A percentile compares a stretch with the other conserved stretches of the same genome.
phyloP scores from a whole-genome alignment of 2,113 vertebrate species.

The Plecturocebus donacophilus region DNA sequence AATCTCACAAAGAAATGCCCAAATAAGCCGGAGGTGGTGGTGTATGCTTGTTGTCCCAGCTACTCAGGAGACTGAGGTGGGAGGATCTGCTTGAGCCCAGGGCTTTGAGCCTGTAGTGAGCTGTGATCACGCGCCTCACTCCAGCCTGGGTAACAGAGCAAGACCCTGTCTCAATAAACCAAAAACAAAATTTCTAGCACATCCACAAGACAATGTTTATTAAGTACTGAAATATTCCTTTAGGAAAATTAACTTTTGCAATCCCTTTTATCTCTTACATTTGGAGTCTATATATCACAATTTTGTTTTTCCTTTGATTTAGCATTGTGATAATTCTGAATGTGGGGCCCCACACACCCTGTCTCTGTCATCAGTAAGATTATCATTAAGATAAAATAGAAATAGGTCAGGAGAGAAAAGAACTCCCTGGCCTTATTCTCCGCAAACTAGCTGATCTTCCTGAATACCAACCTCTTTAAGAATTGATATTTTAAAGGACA shows the following conservation, averaged over 20 bases:
- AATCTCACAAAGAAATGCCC: too few species aligned
- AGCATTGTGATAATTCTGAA: conserved; percentile 17
- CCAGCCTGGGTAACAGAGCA: too few species aligned
- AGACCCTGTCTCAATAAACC: too few species aligned
- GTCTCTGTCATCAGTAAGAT: conserved; percentile 29
- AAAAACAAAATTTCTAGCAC: not conserved
- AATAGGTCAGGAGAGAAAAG: conserved; percentile 52
- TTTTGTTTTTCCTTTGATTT: not conserved
- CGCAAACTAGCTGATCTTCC: not conserved
- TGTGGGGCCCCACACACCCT: not conserved
- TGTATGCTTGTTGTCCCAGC: too few species aligned
- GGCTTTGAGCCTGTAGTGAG: too few species aligned
- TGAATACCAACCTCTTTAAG: not conserved
- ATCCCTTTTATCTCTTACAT: not conserved
- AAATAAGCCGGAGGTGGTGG: too few species aligned
- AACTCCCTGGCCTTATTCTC: not conserved
- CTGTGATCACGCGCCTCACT: too few species aligned
- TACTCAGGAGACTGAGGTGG: too few species aligned
- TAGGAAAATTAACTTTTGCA: conserved; percentile 29
- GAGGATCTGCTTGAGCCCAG: too few species aligned
- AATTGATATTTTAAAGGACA: conserved; percentile 38
- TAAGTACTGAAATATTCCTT: conserved; percentile 40
- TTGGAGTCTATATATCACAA: not conserved
- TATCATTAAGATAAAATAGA: conserved; percentile 37
- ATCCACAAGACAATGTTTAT: conserved; percentile 2